Conservation (phyloP, 1,140 invertebrate species). For the Ctenoplectra terminalis region DNA sequence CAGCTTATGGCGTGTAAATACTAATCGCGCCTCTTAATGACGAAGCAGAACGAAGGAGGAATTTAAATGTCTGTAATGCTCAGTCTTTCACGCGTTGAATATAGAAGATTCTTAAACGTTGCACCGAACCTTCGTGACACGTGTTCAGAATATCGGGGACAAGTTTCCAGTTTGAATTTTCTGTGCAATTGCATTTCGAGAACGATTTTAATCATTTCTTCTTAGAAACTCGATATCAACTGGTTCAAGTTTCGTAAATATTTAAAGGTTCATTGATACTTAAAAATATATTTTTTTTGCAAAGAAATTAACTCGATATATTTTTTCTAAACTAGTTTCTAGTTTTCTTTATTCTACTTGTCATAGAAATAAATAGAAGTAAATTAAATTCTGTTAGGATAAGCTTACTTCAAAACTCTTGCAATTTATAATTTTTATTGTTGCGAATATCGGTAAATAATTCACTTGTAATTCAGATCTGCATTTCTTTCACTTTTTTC, state of each 20-base stretch:
- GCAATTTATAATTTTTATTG: no score
- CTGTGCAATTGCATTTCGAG: neutral
- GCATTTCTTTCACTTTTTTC: neutral
- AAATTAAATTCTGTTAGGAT: no score
- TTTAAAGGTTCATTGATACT: neutral
- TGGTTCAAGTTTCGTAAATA: neutral
- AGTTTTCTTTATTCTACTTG: no score
- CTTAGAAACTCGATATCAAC: neutral
- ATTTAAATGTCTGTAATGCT: constrained; percentile 29
- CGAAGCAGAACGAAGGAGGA: constrained; percentile 12
- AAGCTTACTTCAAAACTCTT: no score
- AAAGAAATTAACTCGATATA: constrained; percentile 3
- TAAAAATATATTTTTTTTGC: neutral
- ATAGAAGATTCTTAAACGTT: constrained; percentile 26
- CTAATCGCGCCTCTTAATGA: constrained; percentile 35
- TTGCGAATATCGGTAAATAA: no score
- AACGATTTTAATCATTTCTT: neutral
- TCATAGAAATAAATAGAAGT: no score
- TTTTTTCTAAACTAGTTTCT: no score
- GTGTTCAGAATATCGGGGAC: neutral
- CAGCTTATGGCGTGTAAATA: constrained; percentile 39
- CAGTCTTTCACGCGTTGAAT: constrained; percentile 20
- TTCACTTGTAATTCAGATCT: no score
- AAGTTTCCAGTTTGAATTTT: neutral
- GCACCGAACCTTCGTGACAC: neutral